Conservation (phyloP, 2,797 vertebrate species). For the Anas georgica region DNA sequence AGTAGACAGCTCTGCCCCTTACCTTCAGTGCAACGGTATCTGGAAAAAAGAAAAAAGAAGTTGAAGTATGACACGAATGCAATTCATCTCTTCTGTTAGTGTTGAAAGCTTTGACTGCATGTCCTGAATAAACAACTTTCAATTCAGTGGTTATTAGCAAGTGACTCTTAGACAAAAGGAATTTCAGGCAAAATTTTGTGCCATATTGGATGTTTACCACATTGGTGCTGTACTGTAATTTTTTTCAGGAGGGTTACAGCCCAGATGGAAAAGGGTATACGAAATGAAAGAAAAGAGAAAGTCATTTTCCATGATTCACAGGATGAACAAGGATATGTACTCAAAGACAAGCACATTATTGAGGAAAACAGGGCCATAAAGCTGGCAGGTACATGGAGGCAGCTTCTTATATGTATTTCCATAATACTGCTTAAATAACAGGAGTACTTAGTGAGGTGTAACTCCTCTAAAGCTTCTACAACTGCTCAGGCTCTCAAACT, state of each 20-base stretch:
- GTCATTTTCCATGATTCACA: background rate
- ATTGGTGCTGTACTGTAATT: background rate
- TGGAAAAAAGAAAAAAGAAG: background rate
- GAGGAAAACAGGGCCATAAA: background rate
- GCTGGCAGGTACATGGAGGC: background rate
- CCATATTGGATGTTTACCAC: background rate
- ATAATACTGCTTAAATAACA: background rate
- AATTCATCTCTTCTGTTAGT: background rate
- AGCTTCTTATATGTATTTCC: background rate
- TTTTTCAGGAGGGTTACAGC: background rate
- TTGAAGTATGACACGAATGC: background rate
- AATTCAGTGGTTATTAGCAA: background rate
- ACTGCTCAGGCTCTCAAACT: background rate
- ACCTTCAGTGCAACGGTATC: background rate
- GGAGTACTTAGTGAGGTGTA: background rate
- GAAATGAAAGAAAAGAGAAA: background rate
- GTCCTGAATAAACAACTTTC: background rate
- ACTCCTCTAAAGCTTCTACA: background rate
- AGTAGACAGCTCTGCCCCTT: constrained; percentile 15
- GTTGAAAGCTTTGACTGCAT: background rate
- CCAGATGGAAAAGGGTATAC: background rate
- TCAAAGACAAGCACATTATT: background rate
- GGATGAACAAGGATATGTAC: background rate
- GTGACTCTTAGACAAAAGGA: background rate
- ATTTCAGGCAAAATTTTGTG: background rate